Base-by-base conservation (phyloP, 2,888 invertebrate genomes). In the Agonopterix arenella region DNA sequence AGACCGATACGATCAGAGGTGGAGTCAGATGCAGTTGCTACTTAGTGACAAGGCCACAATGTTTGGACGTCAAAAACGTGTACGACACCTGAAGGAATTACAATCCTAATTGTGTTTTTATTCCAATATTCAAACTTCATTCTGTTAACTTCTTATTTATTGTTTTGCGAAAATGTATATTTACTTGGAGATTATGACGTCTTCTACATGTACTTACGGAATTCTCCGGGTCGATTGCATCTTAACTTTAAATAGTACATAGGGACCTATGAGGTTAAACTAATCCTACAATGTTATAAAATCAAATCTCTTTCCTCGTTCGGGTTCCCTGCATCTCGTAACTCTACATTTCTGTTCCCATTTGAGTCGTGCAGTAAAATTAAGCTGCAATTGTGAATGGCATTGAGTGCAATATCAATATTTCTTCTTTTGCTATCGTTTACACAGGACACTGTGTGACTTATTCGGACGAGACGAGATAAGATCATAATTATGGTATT, bases 391-490 rank as follows among this genome's bases (percentile, higher is more conserved):
- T 72, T 64, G 50, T 58, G 49, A 62, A 60, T 51, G 51, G 50
- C 55, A 60, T 62, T 67, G 59, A 60, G 68, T 62, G 49, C 59
- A 62, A 66, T 69, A 66, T 69, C 60, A 63, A 66, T 60, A 61
- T 61, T 66, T 56, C 45, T 57, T 57, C 52, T 56, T 59, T 61
- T 50, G 48, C 49, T 59, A 57, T 59, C 60, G 59, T 62, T 59
- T 59, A 58, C 50, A 57, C 46, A 38, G 49, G 60, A 63, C 52
- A 52, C 9, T 45, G 49, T 13, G 4, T 49, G 1, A 1, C 38
- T 4, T 58, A 64, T 67, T 52, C 4, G 11, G 61, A 61, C 57
- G 64, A 57, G 49, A 58, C 41, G 47, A 10, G 41, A 11, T 41
- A 16, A 50, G n/a, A n/a, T n/a, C 10, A 40, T 40, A n/a, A 3